phyloP scores from a whole-genome alignment of 2,797 vertebrate genomes.

The Dermochelys coriacea region DNA sequence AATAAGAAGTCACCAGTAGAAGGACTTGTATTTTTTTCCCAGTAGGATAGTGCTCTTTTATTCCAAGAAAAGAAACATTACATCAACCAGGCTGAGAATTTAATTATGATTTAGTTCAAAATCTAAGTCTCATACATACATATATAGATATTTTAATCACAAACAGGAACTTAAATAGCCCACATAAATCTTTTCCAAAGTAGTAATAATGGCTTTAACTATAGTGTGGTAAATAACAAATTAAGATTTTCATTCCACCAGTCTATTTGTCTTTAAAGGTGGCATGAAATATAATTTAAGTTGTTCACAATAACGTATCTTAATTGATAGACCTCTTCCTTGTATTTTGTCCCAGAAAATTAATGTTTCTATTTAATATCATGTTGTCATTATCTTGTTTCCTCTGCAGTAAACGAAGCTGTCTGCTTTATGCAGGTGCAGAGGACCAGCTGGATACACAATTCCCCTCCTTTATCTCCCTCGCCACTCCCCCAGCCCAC shows the following conservation, averaged over 20 bases:
- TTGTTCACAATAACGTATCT: constrained; percentile 63
- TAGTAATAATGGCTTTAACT: constrained; percentile 48
- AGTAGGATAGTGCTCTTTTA: constrained; percentile 27
- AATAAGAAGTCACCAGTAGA: constrained; percentile 27
- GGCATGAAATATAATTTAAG: constrained; percentile 65
- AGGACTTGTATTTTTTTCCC: constrained; percentile 48
- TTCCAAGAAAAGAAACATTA: constrained; percentile 37
- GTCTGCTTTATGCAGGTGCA: constrained; percentile 81
- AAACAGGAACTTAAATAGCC: constrained; percentile 24
- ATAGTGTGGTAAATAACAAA: constrained; percentile 62
- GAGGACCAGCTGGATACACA: constrained; percentile 70
- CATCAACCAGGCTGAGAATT: background rate
- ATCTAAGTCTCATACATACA: background rate
- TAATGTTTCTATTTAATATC: constrained; percentile 79
- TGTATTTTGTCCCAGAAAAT: constrained; percentile 76
- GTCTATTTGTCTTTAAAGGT: constrained; percentile 65
- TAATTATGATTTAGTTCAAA: constrained; percentile 55
- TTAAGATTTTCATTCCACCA: constrained; percentile 68
- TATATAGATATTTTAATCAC: background rate
- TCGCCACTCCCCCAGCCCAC: constrained; percentile 53
- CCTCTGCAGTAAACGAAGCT: constrained; percentile 73
- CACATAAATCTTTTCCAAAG: constrained; percentile 60
- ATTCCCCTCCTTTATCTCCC: constrained; percentile 19
- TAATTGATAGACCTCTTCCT: constrained; percentile 77
- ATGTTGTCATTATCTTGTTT: constrained; percentile 81